Conservation (phyloP, 1,140 invertebrate genomes). For the Pseudomyrmex pallidus region DNA sequence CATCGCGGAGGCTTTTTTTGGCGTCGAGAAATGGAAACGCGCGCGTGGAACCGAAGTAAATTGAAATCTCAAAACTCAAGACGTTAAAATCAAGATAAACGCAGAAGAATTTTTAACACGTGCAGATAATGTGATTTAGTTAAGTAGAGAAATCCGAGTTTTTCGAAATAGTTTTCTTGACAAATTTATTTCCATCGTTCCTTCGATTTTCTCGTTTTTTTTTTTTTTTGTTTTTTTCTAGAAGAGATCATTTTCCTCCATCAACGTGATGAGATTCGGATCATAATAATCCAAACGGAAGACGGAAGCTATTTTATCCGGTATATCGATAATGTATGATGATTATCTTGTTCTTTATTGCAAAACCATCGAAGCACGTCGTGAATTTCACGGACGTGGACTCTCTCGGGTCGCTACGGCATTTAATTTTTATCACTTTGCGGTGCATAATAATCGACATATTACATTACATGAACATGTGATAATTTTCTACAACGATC, state of each 20-base stretch:
- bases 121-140: background rate
- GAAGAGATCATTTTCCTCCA: conserved; percentile 42
- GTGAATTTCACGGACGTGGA: conserved; percentile 29
- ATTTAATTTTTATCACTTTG: conserved; percentile 52
- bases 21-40: background rate
- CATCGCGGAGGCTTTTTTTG: conserved; percentile 16
- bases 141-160: background rate
- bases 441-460: background rate
- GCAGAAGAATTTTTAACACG: background rate
- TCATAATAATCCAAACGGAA: conserved; percentile 65
- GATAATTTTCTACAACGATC: conserved; percentile 1
- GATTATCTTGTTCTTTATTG: conserved; percentile 56
- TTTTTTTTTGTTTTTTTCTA: conserved; percentile 27
- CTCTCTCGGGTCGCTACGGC: conserved; percentile 26
- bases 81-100: background rate
- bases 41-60: background rate
- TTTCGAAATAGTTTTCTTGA: background rate
- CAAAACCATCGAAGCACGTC: conserved; percentile 52
- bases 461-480: too few species aligned
- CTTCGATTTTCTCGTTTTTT: conserved; percentile 31
- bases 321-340: conserved; percentile 19
- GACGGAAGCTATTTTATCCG: conserved; percentile 62
- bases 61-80: background rate
- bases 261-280: conserved; percentile 48
- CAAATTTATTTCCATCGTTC: conserved; percentile 20